Evolutionary conservation across 2,113 vertebrate species (phyloP).

Genomic region (Chinchilla lanigera): DNA sequence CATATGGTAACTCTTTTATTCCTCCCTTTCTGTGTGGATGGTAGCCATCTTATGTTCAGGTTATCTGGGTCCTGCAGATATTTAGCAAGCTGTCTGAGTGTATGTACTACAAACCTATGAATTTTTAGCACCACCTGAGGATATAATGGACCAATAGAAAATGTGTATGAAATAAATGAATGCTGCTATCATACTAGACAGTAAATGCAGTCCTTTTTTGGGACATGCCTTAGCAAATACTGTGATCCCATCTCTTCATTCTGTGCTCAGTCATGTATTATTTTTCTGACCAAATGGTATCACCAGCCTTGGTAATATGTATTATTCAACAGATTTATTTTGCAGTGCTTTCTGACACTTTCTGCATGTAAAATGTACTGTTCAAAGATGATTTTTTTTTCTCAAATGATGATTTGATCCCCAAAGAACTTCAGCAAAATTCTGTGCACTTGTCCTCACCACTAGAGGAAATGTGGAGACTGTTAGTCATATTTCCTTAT

Average conservation of each 20-base stretch:
- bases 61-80: background rate
- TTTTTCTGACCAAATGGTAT: background rate
- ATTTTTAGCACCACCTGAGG: background rate
- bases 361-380: background rate
- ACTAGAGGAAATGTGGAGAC: slow-evolving; percentile 5
- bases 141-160: background rate
- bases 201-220: background rate
- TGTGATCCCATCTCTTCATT: background rate
- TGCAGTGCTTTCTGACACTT: background rate
- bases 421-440: background rate
- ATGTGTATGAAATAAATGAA: background rate
- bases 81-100: background rate
- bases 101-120: background rate
- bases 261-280: background rate
- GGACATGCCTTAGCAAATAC: background rate
- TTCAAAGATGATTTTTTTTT: background rate
- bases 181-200: background rate
- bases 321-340: slow-evolving; percentile 11
- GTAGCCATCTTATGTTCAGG: too few relatives aligned
- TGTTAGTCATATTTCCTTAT: slow-evolving; percentile 43
- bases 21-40: background rate
- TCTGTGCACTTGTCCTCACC: background rate
- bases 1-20: background rate
- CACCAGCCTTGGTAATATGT: background rate
- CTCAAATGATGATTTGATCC: background rate